Conservation (phyloP, 2,113 vertebrate genomes). For the western clawed frog (Xenopus tropicalis) region DNA sequence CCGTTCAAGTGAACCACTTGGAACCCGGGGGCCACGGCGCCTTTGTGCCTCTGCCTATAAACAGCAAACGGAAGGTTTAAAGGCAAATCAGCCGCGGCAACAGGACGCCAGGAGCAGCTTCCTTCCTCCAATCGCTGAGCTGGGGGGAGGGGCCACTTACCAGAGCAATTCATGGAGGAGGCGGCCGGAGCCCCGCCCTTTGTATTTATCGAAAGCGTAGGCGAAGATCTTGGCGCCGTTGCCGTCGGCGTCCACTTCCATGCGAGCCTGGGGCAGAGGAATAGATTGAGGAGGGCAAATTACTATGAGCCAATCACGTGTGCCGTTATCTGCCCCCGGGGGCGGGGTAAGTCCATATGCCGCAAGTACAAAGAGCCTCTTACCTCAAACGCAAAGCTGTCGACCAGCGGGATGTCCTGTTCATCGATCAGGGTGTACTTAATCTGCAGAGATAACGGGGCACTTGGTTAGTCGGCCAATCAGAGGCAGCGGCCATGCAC, state of each 20-base stretch:
- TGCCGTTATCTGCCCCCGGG: too few relatives aligned
- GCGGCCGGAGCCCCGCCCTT: constrained; percentile 87
- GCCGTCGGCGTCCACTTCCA: constrained; percentile 97
- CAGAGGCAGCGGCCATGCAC: too few relatives aligned
- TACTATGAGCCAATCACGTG: too few relatives aligned
- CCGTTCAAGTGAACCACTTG: constrained; percentile 95
- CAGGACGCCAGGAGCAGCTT: too few relatives aligned
- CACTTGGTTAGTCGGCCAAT: too few relatives aligned
- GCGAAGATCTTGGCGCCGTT: constrained; percentile 98
- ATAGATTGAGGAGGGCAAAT: too few relatives aligned
- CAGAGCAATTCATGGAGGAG: constrained; percentile 92
- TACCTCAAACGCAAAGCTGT: constrained; percentile 97
- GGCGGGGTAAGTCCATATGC: too few relatives aligned
- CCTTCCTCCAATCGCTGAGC: too few relatives aligned
- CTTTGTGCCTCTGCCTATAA: constrained; percentile 91
- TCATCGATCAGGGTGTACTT: constrained; percentile 97
- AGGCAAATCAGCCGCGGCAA: too few relatives aligned
- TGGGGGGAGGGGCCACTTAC: constrained; percentile 63
- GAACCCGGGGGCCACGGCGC: constrained; percentile 91
- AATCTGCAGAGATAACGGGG: constrained; percentile 69
- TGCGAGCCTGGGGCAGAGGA: constrained; percentile 74
- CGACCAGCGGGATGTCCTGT: constrained; percentile 95
- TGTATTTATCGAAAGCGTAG: constrained; percentile 93
- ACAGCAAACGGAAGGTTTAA: constrained; percentile 6
- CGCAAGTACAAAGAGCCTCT: too few relatives aligned